Percentiles rank a stretch among this genome's conserved stretches.
phyloP scores from a whole-genome alignment of 2,888 invertebrate genomes.

The Meganola albula region DNA sequence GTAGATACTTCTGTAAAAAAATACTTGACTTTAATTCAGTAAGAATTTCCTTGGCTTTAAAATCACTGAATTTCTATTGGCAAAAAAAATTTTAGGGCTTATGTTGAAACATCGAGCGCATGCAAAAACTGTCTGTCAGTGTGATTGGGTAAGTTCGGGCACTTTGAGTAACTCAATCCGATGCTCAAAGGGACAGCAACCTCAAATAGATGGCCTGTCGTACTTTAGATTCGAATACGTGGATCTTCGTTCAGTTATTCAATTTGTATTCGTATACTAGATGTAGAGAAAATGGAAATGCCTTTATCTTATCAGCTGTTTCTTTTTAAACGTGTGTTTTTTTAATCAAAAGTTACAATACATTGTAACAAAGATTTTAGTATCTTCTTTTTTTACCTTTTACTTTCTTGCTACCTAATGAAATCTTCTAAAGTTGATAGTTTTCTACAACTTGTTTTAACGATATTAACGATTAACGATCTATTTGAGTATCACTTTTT shows the following conservation, averaged over 20 bases:
- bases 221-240: constrained; percentile 57
- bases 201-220: constrained; percentile 66
- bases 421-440: too few species aligned
- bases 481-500: too few species aligned
- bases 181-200: constrained; percentile 58
- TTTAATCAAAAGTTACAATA: too few species aligned
- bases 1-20: too few species aligned
- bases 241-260: constrained; percentile 71
- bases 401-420: too few species aligned
- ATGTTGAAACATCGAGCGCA: constrained; percentile 11
- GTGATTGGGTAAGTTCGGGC: constrained; percentile 30
- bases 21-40: too few species aligned
- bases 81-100: constrained; percentile 25
- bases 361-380: too few species aligned
- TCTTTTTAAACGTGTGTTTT: too few species aligned
- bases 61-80: neutral
- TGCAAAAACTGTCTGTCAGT: constrained; percentile 37
- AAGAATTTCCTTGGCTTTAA: neutral
- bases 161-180: constrained; percentile 52
- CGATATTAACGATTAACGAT: too few species aligned
- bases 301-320: too few species aligned
- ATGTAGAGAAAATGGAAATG: constrained; percentile 31
- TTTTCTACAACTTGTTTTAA: too few species aligned
- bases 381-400: too few species aligned
- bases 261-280: constrained; percentile 59